phyloP scores from a whole-genome alignment of 2,888 invertebrate genomes.

The Archaeoteleia sp. region DNA sequence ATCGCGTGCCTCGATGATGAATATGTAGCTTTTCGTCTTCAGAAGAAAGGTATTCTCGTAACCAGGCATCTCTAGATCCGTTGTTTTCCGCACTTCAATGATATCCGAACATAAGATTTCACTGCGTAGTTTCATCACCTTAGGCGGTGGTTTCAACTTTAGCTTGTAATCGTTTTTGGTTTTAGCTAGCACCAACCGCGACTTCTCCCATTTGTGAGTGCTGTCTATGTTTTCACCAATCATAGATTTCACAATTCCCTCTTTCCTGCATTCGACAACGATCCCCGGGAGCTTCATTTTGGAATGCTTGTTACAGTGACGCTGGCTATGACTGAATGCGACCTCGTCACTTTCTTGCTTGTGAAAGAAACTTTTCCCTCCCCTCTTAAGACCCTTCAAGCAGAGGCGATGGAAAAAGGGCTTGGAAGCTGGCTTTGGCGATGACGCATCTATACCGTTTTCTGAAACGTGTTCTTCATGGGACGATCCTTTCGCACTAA shows the following conservation, averaged over 20 bases:
- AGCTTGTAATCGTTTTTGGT: conserved; percentile 95
- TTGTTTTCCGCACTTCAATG: conserved; percentile 95
- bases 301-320: conserved; percentile 81
- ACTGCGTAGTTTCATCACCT: conserved; percentile 94
- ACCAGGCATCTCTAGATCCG: conserved; percentile 97
- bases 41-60: no score
- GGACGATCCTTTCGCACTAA: conserved; percentile 66
- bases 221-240: conserved; percentile 94
- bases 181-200: conserved; percentile 91
- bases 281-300: conserved; percentile 93
- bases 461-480: conserved; percentile 81
- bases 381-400: conserved; percentile 90
- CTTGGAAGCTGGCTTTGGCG: conserved; percentile 87
- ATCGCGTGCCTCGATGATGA: no score
- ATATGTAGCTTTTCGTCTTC: no score
- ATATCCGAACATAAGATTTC: conserved; percentile 97
- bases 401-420: conserved; percentile 91
- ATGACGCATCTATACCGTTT: conserved; percentile 81
- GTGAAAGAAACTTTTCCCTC: conserved; percentile 89
- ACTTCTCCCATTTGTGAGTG: conserved; percentile 95
- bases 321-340: conserved; percentile 79
- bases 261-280: conserved; percentile 94
- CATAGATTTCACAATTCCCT: conserved; percentile 94
- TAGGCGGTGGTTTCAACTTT: conserved; percentile 96
- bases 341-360: conserved; percentile 93